These are phyloP conservation scores for Phaonia tiefii DNA, from an alignment of 2,888 invertebrate species.

Conservation along the genomic window DNA sequence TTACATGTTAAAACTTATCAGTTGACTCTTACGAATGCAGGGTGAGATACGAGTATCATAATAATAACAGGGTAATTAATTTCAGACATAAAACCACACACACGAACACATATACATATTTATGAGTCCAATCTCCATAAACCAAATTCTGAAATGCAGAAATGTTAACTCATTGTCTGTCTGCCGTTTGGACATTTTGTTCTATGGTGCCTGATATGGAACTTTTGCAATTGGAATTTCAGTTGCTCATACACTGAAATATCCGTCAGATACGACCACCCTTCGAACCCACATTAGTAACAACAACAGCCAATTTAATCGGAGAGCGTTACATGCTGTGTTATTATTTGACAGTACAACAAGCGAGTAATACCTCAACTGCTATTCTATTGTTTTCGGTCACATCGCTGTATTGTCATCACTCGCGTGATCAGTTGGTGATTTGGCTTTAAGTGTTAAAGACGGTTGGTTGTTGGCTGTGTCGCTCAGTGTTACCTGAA, in stretches of 20 bases:
- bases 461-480: constrained; percentile 22
- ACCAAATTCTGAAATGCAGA: too few relatives aligned
- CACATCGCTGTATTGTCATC: constrained; percentile 46
- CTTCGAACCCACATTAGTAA: background rate
- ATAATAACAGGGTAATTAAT: too few relatives aligned
- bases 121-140: too few relatives aligned
- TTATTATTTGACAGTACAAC: background rate
- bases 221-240: too few relatives aligned
- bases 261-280: background rate
- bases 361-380: constrained; percentile 20
- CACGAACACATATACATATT: too few relatives aligned
- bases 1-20: too few relatives aligned
- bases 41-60: too few relatives aligned
- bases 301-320: background rate
- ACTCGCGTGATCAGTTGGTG: constrained; percentile 49
- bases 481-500: background rate
- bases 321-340: background rate
- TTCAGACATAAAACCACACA: too few relatives aligned
- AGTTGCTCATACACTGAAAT: background rate
- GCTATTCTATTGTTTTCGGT: constrained; percentile 32
- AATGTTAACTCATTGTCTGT: too few relatives aligned
- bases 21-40: too few relatives aligned
- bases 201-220: too few relatives aligned
- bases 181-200: too few relatives aligned
- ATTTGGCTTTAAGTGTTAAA: constrained; percentile 44